These are phyloP conservation scores for Meandrina meandrites DNA, from an alignment of 92 coral and sea anemone genomes.

Conservation along the genomic window DNA sequence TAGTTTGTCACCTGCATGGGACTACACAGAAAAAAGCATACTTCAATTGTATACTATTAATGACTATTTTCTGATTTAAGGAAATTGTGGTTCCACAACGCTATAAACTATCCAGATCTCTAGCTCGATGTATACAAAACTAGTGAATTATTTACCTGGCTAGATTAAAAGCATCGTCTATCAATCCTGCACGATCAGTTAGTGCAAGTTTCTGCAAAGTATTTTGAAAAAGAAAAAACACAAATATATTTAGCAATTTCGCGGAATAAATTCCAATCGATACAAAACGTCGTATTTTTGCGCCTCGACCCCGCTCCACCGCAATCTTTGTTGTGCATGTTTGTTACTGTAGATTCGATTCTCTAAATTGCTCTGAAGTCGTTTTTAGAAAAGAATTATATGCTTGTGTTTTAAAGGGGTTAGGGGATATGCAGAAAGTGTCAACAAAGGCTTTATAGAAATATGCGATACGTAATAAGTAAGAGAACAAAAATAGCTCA, in stretches of 20 bases:
- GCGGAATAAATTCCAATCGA: neutral
- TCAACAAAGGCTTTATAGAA: neutral
- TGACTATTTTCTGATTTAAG: neutral
- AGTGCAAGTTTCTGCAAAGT: constrained; percentile 36
- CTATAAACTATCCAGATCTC: too few relatives aligned
- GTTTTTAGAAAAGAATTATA: too few relatives aligned
- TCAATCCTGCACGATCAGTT: constrained; percentile 80
- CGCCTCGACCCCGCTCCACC: too few relatives aligned
- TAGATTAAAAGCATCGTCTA: constrained; percentile 82
- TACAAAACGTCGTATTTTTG: neutral
- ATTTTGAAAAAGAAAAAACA: neutral
- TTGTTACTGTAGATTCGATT: too few relatives aligned
- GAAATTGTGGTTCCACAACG: too few relatives aligned
- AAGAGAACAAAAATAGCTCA: neutral
- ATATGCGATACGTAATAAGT: neutral
- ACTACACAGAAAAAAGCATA: neutral
- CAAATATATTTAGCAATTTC: too few relatives aligned
- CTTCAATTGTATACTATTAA: neutral
- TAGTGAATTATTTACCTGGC: constrained; percentile 56
- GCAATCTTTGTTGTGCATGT: too few relatives aligned
- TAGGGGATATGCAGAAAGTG: neutral
- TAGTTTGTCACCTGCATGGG: neutral
- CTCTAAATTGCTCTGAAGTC: too few relatives aligned
- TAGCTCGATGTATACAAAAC: too few relatives aligned
- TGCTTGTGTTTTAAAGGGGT: too few relatives aligned